Conservation (phyloP, 1,140 invertebrate genomes). For the Bombyx mandarina region DNA sequence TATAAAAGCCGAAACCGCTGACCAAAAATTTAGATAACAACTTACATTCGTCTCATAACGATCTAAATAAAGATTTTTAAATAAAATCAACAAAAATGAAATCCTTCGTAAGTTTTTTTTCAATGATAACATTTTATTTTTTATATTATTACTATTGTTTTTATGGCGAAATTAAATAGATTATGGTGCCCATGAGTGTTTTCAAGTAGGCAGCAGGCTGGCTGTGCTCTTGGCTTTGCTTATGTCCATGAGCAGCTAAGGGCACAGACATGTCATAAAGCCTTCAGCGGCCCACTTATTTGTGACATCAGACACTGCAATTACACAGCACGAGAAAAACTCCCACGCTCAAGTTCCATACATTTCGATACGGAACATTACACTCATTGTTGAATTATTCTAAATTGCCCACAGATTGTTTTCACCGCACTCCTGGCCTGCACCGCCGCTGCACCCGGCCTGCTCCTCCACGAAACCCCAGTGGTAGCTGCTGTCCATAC, state of each 20-base stretch:
- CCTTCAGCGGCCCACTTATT: no score
- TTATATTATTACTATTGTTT: no score
- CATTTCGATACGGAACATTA: not conserved
- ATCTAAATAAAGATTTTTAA: no score
- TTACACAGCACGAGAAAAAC: no score
- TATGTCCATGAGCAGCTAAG: no score
- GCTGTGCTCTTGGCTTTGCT: no score
- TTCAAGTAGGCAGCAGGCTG: no score
- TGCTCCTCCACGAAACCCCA: slow-evolving; percentile 52
- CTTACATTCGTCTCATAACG: not conserved
- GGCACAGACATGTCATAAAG: no score
- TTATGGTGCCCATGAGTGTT: no score
- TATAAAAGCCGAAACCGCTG: slow-evolving; percentile 36
- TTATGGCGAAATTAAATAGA: no score
- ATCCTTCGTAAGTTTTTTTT: slow-evolving; percentile 55
- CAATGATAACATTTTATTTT: not conserved
- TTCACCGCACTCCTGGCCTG: slow-evolving; percentile 70
- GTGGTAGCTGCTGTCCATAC: slow-evolving; percentile 50
- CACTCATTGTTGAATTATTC: not conserved
- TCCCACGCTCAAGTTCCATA: not conserved
- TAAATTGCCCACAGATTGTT: slow-evolving; percentile 39
- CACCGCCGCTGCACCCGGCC: slow-evolving; percentile 65
- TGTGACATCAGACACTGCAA: no score
- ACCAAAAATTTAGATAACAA: slow-evolving; percentile 30
- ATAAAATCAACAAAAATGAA: slow-evolving; percentile 25